phyloP scores from a whole-genome alignment of 2,797 vertebrate genomes.

The Myotis vivesi region DNA sequence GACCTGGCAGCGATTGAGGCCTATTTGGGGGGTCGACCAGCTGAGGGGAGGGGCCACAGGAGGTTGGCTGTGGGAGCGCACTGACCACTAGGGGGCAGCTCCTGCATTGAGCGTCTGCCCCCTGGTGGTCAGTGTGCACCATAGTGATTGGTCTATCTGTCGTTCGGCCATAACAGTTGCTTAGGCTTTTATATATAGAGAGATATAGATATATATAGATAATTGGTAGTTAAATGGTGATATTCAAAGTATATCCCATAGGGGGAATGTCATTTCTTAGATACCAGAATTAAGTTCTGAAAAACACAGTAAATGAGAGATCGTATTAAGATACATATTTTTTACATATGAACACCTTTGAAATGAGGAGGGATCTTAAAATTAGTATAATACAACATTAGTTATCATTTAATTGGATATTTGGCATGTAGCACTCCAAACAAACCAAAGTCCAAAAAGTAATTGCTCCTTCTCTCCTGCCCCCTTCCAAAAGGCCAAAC shows the following conservation, averaged over 20 bases:
- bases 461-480: not conserved
- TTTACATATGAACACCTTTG: constrained; percentile 23
- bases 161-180: too few relatives aligned
- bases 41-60: too few relatives aligned
- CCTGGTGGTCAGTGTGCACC: too few relatives aligned
- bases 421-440: not conserved
- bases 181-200: too few relatives aligned
- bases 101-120: too few relatives aligned
- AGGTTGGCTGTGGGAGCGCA: too few relatives aligned
- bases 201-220: too few relatives aligned
- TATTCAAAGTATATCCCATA: not conserved
- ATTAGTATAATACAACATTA: not conserved
- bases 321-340: not conserved
- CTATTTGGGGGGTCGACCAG: too few relatives aligned
- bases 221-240: constrained; percentile 2
- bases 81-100: too few relatives aligned
- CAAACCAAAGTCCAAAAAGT: not conserved
- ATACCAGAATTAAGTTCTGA: constrained; percentile 11
- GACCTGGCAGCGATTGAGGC: too few relatives aligned
- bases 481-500: not conserved
- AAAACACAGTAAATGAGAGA: not conserved
- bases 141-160: too few relatives aligned
- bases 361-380: constrained; percentile 16
- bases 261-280: not conserved
- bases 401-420: not conserved